Base-by-base conservation (phyloP, 2,113 vertebrate genomes). In the Nothobranchius kuhntae region DNA sequence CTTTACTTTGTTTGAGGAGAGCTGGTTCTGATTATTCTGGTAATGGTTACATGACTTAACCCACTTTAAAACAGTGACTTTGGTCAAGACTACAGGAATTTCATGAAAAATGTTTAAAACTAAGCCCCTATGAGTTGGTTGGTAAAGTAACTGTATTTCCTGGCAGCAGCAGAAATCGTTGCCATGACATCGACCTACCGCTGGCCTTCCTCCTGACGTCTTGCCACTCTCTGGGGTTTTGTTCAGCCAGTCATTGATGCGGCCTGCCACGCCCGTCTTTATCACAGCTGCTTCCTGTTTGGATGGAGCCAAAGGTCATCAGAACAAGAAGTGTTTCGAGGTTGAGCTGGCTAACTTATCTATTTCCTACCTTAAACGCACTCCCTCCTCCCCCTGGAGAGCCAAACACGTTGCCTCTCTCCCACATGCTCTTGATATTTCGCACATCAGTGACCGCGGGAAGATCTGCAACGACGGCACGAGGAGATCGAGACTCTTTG, bases 381-480 rank as follows among this genome's bases (percentile, higher is more conserved):
- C 93, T 90, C 4, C 93, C 95, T 0, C 90, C 72, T 0, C 89
- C 87, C 47, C 93, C 86, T 1, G 95, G 92, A 1, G 96, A 93
- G 47, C 90, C 82, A 62, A 96, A 99, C 47, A 95, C 96, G 9
- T 94, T 94, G 50, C 98, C 98, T 77, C 94, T 97, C 91, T 99
- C 98, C 96, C 96, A 98, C 96, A 98, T 98, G 91, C 94, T 98
- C 93, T 99, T 99, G 84, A 98, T 98, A 36, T 92, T 99, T 66
- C 97, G 95, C 12, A 99, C 95, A 53, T 98, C 96, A 0, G 94
- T 94, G 44, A 94, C 94, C 73, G 96, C 84, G 0, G 94, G 96
- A 13, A 99, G 93, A 73, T 98, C 97, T 0, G 92, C 92, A 0
- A 95, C 92, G 38, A 92, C 94, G 0, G 94, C 77, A 78, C 95